These are phyloP conservation scores for Meloidogyne exigua DNA, from an alignment of 1,140 invertebrate genomes.

Conservation along the genomic window DNA sequence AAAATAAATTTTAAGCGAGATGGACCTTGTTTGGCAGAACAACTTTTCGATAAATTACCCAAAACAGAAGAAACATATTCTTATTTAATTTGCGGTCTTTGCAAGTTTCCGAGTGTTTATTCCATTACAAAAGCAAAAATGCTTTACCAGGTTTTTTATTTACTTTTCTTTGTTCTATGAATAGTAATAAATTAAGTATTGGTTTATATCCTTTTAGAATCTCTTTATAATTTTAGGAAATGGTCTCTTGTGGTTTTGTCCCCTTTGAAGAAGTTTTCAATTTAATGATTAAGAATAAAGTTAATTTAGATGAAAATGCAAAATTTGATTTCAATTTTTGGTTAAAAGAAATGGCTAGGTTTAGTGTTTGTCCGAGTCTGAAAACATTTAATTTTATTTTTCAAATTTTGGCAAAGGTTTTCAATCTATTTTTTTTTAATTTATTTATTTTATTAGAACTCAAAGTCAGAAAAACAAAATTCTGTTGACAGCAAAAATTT, in stretches of 20 bases:
- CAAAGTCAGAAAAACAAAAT: not conserved
- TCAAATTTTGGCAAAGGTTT: conserved; percentile 1
- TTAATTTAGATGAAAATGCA: not conserved
- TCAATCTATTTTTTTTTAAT: not conserved
- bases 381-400: conserved; percentile 15
- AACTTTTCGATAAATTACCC: conserved; percentile 37
- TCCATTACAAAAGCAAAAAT: not conserved
- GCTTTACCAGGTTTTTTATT: not conserved
- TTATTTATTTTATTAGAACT: not conserved
- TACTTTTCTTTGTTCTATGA: not conserved
- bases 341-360: conserved; percentile 18
- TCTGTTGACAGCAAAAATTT: not conserved
- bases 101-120: conserved; percentile 28
- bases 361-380: conserved; percentile 1
- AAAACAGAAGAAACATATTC: conserved; percentile 42
- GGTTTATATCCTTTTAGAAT: not conserved
- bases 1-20: conserved; percentile 20
- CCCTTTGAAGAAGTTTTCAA: conserved; percentile 22
- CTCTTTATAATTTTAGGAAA: conserved; percentile 1
- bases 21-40: conserved; percentile 29
- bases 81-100: conserved; percentile 41
- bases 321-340: conserved; percentile 10
- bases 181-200: too few species aligned
- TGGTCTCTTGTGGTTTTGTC: conserved; percentile 2
- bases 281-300: conserved; percentile 12